Percentiles rank a stretch among this genome's conserved stretches.
These are phyloP conservation scores for Aplidium turbinatum DNA, from an alignment of 23 tunicate species.

Conservation along the genomic window DNA sequence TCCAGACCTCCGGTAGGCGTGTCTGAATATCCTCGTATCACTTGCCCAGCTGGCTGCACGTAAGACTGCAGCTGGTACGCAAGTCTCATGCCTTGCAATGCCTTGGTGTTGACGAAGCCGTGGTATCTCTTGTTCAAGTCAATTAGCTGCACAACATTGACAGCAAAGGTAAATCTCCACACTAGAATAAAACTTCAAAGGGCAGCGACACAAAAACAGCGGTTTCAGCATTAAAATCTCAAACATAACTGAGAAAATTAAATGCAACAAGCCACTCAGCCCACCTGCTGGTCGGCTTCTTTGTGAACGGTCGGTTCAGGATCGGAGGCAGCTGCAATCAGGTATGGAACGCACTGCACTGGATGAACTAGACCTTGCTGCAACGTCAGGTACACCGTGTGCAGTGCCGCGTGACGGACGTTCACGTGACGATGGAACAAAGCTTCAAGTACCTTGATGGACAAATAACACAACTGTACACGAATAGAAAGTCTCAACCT, in stretches of 20 bases:
- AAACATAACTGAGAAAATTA: too few species aligned
- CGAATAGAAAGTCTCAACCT: background rate
- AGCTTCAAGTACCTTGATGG: conserved; percentile 65
- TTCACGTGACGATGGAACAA: conserved; percentile 66
- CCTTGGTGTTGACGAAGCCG: conserved; percentile 81
- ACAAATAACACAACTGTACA: background rate
- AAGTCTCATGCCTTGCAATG: conserved; percentile 64
- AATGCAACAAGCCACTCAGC: too few species aligned
- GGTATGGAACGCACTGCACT: conserved; percentile 77
- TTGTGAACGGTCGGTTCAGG: conserved; percentile 66
- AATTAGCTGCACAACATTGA: conserved; percentile 46
- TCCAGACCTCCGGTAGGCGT: conserved; percentile 26
- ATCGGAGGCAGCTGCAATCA: conserved; percentile 93
- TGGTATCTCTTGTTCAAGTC: conserved; percentile 72
- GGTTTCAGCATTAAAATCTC: too few species aligned
- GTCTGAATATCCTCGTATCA: conserved; percentile 55
- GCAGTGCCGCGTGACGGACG: conserved; percentile 78
- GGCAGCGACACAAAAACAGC: too few species aligned
- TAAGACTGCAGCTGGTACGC: conserved; percentile 74
- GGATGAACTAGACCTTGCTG: conserved; percentile 98
- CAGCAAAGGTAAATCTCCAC: background rate
- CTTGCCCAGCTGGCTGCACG: conserved; percentile 19
- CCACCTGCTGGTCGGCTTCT: conserved; percentile 89
- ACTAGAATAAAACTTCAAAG: too few species aligned
- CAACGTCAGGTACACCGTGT: conserved; percentile 73